Evolutionary conservation across 2,888 invertebrate genomes (phyloP).

Genomic region (Drosophila dives): DNA sequence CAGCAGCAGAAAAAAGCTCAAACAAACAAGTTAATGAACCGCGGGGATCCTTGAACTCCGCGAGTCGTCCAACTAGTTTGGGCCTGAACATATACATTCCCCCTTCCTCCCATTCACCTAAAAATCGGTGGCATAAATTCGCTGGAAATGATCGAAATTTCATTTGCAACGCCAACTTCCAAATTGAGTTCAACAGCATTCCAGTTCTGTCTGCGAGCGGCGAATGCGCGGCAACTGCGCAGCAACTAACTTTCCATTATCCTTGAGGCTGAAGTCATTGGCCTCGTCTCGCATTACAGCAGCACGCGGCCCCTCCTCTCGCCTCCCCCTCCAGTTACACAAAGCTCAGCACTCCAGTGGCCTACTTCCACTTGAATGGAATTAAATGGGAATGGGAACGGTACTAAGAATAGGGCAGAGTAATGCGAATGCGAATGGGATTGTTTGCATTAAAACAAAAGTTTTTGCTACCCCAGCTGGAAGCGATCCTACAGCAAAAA

Average conservation of each 20-base stretch:
- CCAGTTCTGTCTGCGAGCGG: constrained; percentile 44
- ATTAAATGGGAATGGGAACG: constrained; percentile 24
- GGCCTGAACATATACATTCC: constrained; percentile 18
- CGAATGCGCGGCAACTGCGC: constrained; percentile 12
- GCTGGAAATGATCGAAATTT: constrained; percentile 78
- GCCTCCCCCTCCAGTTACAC: constrained; percentile 62
- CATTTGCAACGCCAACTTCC: constrained; percentile 53
- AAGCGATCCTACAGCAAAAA: constrained; percentile 58
- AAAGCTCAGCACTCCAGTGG: constrained; percentile 68
- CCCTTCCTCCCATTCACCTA: not conserved
- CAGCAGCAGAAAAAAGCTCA: constrained; percentile 9
- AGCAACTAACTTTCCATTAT: constrained; percentile 63
- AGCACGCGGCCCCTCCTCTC: constrained; percentile 23
- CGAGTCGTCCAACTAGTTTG: constrained; percentile 69
- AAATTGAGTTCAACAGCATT: constrained; percentile 76
- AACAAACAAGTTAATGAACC: constrained; percentile 78
- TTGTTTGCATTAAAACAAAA: constrained; percentile 49
- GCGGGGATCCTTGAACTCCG: constrained; percentile 67
- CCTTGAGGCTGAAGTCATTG: constrained; percentile 72
- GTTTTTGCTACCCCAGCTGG: constrained; percentile 53
- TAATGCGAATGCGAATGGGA: constrained; percentile 14
- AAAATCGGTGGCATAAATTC: constrained; percentile 78
- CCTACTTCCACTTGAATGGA: constrained; percentile 76
- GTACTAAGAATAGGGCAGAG: constrained; percentile 13
- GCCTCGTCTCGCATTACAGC: constrained; percentile 73